Percentiles rank a stretch among this genome's conserved stretches.
These are phyloP conservation scores for Narcine bancroftii DNA, from an alignment of 2,113 vertebrate species.

Conservation along the genomic window DNA sequence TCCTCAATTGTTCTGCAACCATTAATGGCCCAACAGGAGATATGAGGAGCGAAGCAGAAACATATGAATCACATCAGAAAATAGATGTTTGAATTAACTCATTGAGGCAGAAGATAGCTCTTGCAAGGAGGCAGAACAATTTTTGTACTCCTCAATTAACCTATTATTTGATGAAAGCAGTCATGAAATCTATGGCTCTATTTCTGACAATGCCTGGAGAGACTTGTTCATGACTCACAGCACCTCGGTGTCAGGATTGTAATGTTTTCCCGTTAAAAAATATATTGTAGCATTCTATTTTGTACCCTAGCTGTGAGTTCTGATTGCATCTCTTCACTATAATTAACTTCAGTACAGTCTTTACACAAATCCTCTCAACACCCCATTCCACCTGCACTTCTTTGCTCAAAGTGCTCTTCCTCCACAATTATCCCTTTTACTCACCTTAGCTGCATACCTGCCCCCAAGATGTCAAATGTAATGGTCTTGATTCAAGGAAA, in stretches of 20 bases:
- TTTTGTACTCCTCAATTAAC: not conserved
- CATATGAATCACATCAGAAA: not conserved
- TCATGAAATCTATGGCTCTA: slow-evolving; percentile 15
- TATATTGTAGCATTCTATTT: not conserved
- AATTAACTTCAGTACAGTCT: not conserved
- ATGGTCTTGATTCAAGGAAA: not conserved
- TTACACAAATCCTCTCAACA: not conserved
- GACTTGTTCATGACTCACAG: not conserved
- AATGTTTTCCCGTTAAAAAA: not conserved
- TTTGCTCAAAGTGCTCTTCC: not conserved
- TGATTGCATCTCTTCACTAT: not conserved
- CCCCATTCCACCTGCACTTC: not conserved
- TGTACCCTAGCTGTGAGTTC: not conserved
- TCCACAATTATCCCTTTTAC: not conserved
- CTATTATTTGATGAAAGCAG: not conserved
- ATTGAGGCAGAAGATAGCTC: not conserved
- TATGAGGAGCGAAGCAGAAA: not conserved
- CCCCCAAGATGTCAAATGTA: not conserved
- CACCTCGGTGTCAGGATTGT: not conserved
- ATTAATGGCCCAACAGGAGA: not conserved
- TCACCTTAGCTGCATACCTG: not conserved
- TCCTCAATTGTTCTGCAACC: not conserved
- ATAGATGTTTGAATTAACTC: not conserved
- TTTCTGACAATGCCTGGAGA: not conserved
- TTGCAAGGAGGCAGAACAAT: not conserved